Evolutionary conservation across 2,797 vertebrate genomes (phyloP).

Genomic region (Enteromius fasciolatus): DNA sequence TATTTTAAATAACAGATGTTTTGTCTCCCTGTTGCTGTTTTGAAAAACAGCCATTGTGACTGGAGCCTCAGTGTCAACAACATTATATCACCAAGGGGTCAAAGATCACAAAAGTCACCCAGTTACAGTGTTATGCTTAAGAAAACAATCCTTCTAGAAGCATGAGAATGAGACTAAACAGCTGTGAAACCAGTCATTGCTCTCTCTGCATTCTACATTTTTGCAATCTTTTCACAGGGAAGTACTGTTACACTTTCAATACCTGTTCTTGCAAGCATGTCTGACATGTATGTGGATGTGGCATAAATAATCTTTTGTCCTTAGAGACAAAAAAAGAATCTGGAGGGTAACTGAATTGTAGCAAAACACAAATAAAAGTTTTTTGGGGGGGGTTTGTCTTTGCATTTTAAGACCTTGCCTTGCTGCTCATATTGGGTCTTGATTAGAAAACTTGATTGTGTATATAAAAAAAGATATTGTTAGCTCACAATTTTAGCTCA

Average conservation of each 20-base stretch:
- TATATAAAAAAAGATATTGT: background rate
- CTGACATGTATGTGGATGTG: background rate
- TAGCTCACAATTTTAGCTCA: background rate
- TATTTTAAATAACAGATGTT: background rate
- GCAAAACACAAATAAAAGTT: background rate
- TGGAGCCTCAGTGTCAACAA: slow-evolving; percentile 12
- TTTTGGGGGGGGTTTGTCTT: no score
- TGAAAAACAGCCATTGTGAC: background rate
- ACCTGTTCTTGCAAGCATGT: background rate
- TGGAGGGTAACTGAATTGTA: background rate
- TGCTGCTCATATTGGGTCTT: background rate
- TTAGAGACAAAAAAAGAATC: background rate
- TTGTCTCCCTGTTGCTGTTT: background rate
- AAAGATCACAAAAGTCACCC: slow-evolving; percentile 1
- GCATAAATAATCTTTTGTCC: slow-evolving; percentile 9
- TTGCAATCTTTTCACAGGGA: slow-evolving; percentile 1
- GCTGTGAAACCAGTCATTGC: background rate
- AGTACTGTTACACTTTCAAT: background rate
- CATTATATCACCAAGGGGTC: background rate
- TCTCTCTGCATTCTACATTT: background rate
- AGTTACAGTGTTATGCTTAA: slow-evolving; percentile 1
- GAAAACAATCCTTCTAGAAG: background rate
- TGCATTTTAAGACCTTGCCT: background rate
- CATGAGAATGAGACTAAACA: background rate
- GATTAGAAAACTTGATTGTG: slow-evolving; percentile 1